Base-by-base conservation (phyloP, 2,888 invertebrate species). In the Buathra laborator region DNA sequence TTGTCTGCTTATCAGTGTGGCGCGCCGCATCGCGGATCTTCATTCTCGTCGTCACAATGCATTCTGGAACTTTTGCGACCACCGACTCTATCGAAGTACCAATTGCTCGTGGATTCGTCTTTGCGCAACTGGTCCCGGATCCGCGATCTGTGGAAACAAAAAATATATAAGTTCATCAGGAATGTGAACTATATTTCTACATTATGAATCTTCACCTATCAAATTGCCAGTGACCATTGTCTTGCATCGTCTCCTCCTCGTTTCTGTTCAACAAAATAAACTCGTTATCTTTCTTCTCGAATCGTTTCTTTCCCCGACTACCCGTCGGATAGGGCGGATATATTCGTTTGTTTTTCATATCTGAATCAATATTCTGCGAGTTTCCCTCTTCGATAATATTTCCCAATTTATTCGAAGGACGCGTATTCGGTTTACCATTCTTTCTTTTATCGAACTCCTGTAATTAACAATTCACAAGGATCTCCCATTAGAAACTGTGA, bases 71-170 rank as follows among this genome's bases (percentile, higher is more conserved):
- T 70, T 56, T 71, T 82, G 56, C 84, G 81, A 75, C 75, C 70
- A 1, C 70, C 53, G 19, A 59, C 74, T 16, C 84, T 78, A 72
- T 81, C 70, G 37, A 81, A 78, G 70, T 82, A 85, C 85, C 85
- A 85, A 66, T 85, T 85, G 9, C 78, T 81, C n/a, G 12, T 19
- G n/a, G 75, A 70, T 71, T 79, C 75, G 10, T 75, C 78, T 14
- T 82, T 82, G 44, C 85, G 78, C 53, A 79, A 37, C 48, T 79
- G 51, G 48, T 85, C 85, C 14, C 85, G 85, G n/a, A 71, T 59
- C 48, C 59, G 85, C 29, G 85, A 85, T 75, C 85, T 85, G 75
- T 70, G 56, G 24, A 24, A 24, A 24, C 19, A 0, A 24, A 66
- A 37, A 67, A 62, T 67, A 48, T 64, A 43, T 53, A 44, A 53